Evolutionary conservation across 2,888 invertebrate species (phyloP).

Genomic region (Thecocarcelia acutangulata): DNA sequence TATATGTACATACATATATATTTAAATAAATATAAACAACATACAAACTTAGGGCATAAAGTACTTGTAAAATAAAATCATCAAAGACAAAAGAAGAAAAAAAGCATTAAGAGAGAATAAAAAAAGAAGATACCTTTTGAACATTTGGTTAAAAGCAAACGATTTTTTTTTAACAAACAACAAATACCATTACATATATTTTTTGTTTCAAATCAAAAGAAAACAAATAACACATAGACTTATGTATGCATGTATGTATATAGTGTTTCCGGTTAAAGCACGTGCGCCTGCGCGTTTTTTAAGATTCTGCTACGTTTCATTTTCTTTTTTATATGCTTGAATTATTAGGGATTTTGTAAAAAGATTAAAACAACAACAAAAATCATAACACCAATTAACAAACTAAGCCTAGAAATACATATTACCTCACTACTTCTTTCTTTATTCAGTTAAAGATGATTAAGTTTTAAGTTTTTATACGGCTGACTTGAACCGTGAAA

Average conservation of each 20-base stretch:
- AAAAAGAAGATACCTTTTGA: slow-evolving; percentile 66
- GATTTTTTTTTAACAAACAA: slow-evolving; percentile 58
- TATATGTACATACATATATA: background rate
- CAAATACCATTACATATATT: slow-evolving; percentile 56
- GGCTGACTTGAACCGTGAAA: no score
- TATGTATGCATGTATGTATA: slow-evolving; percentile 40
- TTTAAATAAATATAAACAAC: background rate
- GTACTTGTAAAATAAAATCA: slow-evolving; percentile 35
- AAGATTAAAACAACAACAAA: slow-evolving; percentile 52
- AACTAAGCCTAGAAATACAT: slow-evolving; percentile 47
- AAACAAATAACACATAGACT: slow-evolving; percentile 48
- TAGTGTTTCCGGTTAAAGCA: slow-evolving; percentile 79
- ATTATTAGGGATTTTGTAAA: slow-evolving; percentile 64
- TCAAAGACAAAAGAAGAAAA: slow-evolving; percentile 46
- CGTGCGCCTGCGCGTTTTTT: slow-evolving; percentile 75
- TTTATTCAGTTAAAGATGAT: slow-evolving; percentile 1
- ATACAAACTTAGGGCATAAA: slow-evolving; percentile 41
- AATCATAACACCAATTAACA: slow-evolving; percentile 64
- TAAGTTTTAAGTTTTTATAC: background rate
- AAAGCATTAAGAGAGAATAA: slow-evolving; percentile 69
- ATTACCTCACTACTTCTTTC: slow-evolving; percentile 12
- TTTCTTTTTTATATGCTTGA: slow-evolving; percentile 45
- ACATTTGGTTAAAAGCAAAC: slow-evolving; percentile 47
- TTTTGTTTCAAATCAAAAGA: slow-evolving; percentile 26
- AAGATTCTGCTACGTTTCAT: slow-evolving; percentile 51